A percentile compares a stretch with the other conserved stretches of the same genome.
These are phyloP conservation scores for Acanthosepion lycidas DNA, from an alignment of 2,888 invertebrate genomes.

Conservation along the genomic window DNA sequence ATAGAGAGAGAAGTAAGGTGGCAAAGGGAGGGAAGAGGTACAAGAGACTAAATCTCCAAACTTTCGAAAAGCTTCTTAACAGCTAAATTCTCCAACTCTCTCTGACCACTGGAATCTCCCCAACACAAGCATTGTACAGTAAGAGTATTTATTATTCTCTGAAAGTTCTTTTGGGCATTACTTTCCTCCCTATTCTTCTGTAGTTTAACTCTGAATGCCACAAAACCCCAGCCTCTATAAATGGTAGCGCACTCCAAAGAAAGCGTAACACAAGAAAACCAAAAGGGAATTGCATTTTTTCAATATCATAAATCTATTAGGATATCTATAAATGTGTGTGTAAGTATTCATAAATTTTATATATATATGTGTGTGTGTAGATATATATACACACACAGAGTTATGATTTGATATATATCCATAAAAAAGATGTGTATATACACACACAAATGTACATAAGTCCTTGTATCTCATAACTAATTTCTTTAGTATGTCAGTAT, in stretches of 20 bases:
- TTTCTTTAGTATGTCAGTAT: too few relatives aligned
- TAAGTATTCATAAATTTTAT: too few relatives aligned
- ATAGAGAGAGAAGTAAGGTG: neutral
- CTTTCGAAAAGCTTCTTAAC: neutral
- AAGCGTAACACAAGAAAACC: neutral
- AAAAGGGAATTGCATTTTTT: neutral
- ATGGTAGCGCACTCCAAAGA: neutral
- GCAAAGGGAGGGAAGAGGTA: neutral
- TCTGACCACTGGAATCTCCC: neutral
- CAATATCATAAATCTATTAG: too few relatives aligned
- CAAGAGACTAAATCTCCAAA: neutral
- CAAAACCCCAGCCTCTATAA: neutral
- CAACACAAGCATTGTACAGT: neutral
- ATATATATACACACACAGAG: too few relatives aligned
- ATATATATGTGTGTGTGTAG: too few relatives aligned
- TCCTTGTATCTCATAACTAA: too few relatives aligned
- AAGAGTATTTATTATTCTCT: slow-evolving; percentile 23
- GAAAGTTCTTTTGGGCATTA: neutral
- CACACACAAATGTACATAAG: too few relatives aligned
- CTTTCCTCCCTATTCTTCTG: neutral
- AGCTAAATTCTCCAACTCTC: neutral
- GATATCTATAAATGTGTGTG: too few relatives aligned
- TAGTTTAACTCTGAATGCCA: neutral
- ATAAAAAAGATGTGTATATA: too few relatives aligned
- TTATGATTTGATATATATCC: too few relatives aligned